These are phyloP conservation scores for Patiria miniata DNA, from an alignment of 35 echinoderm and acorn worm genomes.

Conservation along the genomic window DNA sequence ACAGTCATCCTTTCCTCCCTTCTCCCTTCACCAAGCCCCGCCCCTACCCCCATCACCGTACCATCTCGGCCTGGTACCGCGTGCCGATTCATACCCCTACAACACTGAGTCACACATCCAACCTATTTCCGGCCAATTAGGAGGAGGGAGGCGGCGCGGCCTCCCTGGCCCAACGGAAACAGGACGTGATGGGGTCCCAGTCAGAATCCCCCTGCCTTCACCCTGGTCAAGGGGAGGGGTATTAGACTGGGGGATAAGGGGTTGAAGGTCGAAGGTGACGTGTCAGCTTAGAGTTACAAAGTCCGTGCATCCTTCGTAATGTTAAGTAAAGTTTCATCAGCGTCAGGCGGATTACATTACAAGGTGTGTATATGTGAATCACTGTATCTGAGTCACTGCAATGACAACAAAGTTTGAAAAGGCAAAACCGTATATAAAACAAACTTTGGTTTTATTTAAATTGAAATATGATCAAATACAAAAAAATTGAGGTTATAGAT, in stretches of 20 bases:
- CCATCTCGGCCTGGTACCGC: constrained; percentile 21
- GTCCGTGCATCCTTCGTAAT: too few species aligned
- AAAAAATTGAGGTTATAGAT: too few species aligned
- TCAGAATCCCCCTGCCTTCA: neutral
- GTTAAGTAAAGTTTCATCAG: too few species aligned
- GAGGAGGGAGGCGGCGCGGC: neutral
- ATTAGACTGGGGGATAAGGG: neutral
- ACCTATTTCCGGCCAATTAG: constrained; percentile 2
- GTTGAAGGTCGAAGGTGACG: neutral
- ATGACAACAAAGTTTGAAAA: too few species aligned
- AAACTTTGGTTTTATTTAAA: too few species aligned
- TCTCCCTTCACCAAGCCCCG: neutral
- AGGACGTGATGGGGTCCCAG: neutral
- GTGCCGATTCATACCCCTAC: neutral
- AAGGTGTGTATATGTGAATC: too few species aligned
- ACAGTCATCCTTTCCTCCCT: neutral
- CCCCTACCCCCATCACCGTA: neutral
- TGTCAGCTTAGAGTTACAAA: too few species aligned
- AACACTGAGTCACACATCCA: neutral
- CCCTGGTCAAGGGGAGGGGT: neutral
- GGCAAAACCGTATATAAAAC: too few species aligned
- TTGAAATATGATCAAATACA: too few species aligned
- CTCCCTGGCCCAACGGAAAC: neutral
- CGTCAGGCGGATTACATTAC: too few species aligned
- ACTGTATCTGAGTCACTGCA: too few species aligned